Evolutionary conservation across 35 echinoderm and acorn worm species (phyloP).

Genomic region (Hemicentrotus pulcherrimus): DNA sequence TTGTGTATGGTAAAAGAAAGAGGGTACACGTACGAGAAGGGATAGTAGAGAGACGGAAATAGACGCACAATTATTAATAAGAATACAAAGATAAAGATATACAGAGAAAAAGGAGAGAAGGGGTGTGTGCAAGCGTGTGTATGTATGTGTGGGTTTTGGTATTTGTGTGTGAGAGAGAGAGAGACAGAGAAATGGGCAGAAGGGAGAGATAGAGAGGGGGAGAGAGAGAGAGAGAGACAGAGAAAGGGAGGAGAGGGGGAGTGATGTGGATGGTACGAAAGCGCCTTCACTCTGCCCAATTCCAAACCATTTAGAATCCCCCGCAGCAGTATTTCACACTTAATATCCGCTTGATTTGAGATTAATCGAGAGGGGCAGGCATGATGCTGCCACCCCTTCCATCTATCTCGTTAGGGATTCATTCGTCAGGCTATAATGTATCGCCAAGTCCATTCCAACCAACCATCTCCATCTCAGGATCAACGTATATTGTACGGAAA

Average conservation of each 20-base stretch:
- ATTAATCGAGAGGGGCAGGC: slow-evolving; percentile 23
- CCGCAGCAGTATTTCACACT: slow-evolving; percentile 26
- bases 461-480: too few relatives aligned
- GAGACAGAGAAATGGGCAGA: background rate
- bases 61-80: background rate
- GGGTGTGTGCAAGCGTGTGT: background rate
- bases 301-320: slow-evolving; percentile 20
- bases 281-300: background rate
- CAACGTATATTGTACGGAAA: too few relatives aligned
- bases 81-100: background rate
- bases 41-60: background rate
- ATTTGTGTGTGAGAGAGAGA: background rate
- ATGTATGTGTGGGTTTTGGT: background rate
- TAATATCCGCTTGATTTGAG: slow-evolving; percentile 28
- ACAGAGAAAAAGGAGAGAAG: background rate
- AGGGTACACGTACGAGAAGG: background rate
- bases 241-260: background rate
- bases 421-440: background rate
- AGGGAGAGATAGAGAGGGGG: background rate
- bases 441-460: background rate
- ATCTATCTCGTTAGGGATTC: slow-evolving; percentile 10
- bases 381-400: background rate
- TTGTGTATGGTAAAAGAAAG: background rate
- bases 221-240: background rate
- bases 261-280: background rate